These are phyloP conservation scores for Urophycis tenuis DNA, from an alignment of 2,797 vertebrate species.

Conservation along the genomic window DNA sequence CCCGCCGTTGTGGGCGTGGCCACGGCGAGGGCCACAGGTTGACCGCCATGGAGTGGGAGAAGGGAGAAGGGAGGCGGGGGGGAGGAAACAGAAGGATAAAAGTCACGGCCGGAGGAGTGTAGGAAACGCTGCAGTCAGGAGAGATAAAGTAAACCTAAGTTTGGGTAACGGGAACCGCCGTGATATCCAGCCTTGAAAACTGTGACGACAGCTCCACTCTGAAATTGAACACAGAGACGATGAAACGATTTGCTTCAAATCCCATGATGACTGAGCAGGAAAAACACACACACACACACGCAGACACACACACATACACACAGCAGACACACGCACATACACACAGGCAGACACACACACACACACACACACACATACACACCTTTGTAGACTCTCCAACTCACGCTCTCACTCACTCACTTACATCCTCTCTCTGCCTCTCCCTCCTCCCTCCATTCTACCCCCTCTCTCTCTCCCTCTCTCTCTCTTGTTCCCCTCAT, in stretches of 20 bases:
- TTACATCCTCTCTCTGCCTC: neutral
- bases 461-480: too few relatives aligned
- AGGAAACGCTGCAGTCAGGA: neutral
- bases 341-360: constrained; percentile 6
- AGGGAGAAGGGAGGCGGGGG: constrained; percentile 26
- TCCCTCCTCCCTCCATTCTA: neutral
- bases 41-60: constrained; percentile 18
- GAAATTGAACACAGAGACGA: constrained; percentile 40
- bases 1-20: neutral
- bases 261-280: constrained; percentile 34
- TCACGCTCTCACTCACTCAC: constrained; percentile 7
- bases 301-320: constrained; percentile 10
- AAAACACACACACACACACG: constrained; percentile 34
- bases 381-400: constrained; percentile 1
- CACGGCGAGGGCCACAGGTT: neutral
- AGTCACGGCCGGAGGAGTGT: neutral
- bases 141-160: constrained; percentile 16
- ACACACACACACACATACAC: constrained; percentile 12
- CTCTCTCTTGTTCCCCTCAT: constrained; percentile 4
- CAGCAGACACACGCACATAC: constrained; percentile 29
- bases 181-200: constrained; percentile 39
- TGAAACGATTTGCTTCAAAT: constrained; percentile 34
- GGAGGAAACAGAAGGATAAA: constrained; percentile 13
- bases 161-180: constrained; percentile 18
- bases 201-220: constrained; percentile 13